Evolutionary conservation across 2,113 vertebrate genomes (phyloP).

Genomic region (Plestiodon gilberti): DNA sequence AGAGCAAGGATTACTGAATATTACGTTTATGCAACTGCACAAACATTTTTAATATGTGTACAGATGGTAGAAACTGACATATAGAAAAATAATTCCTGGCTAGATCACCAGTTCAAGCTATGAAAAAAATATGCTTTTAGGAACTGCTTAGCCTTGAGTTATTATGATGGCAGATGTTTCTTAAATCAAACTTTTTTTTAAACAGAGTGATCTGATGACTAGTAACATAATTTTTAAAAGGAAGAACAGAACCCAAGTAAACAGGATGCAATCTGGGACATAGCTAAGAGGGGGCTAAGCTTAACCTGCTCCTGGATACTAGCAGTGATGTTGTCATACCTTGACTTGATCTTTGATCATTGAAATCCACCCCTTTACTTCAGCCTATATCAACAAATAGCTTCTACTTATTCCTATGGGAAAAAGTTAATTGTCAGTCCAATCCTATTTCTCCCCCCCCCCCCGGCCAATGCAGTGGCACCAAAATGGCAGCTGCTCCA

Average conservation of each 20-base stretch:
- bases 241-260: background rate
- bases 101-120: slow-evolving; percentile 32
- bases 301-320: background rate
- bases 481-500: too few species aligned
- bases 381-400: background rate
- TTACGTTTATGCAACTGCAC: background rate
- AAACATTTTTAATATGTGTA: slow-evolving; percentile 11
- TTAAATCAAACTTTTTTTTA: slow-evolving; percentile 33
- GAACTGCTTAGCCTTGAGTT: slow-evolving; percentile 30
- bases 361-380: too few species aligned
- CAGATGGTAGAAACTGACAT: slow-evolving; percentile 19
- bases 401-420: background rate
- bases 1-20: background rate
- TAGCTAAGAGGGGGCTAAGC: background rate
- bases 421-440: background rate
- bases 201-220: background rate
- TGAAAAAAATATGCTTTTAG: slow-evolving; percentile 29
- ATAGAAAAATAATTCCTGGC: slow-evolving; percentile 13
- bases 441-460: too few species aligned
- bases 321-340: background rate
- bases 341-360: background rate
- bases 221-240: background rate
- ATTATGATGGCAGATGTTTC: slow-evolving; percentile 31
- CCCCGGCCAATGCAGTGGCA: too few species aligned
- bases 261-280: background rate